Conservation (phyloP, 2,797 vertebrate genomes). For the Microctenopoma stevenorrisi region DNA sequence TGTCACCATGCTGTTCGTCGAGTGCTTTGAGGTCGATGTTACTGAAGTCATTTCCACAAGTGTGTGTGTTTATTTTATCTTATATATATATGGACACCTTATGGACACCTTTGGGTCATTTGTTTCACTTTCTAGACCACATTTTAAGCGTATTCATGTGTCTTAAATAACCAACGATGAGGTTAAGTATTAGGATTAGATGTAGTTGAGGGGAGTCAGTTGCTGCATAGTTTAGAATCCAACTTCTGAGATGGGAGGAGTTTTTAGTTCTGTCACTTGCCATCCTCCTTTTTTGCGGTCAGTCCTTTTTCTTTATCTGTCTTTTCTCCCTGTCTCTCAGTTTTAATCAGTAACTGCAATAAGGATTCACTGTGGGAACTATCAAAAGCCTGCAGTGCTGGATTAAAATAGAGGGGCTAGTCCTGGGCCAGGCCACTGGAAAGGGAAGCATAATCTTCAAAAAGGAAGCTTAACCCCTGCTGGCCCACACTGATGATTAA, state of each 20-base stretch:
- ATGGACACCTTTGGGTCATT: slow-evolving; percentile 5
- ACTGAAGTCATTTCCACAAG: not conserved
- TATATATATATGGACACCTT: not conserved
- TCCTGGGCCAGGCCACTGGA: slow-evolving; percentile 60
- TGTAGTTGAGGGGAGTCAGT: slow-evolving; percentile 33
- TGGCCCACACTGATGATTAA: slow-evolving; percentile 49
- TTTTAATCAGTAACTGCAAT: slow-evolving; percentile 64
- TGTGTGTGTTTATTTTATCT: not conserved
- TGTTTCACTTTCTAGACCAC: slow-evolving; percentile 11
- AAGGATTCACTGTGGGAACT: slow-evolving; percentile 59
- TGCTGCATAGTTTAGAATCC: not conserved
- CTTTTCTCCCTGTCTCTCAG: slow-evolving; percentile 23
- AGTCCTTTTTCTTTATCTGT: slow-evolving; percentile 45
- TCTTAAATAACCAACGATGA: not conserved
- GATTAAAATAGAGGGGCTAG: slow-evolving; percentile 71
- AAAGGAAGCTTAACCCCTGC: slow-evolving; percentile 71
- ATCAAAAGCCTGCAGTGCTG: slow-evolving; percentile 69
- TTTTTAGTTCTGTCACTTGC: slow-evolving; percentile 46
- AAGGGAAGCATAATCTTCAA: slow-evolving; percentile 75
- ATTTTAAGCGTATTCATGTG: not conserved
- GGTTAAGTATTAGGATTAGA: slow-evolving; percentile 23
- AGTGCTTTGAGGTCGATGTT: not conserved
- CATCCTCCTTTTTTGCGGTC: slow-evolving; percentile 44
- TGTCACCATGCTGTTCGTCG: not conserved
- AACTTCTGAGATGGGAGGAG: not conserved